Conservation (phyloP, 2,113 vertebrate species). For the Octodon degus region DNA sequence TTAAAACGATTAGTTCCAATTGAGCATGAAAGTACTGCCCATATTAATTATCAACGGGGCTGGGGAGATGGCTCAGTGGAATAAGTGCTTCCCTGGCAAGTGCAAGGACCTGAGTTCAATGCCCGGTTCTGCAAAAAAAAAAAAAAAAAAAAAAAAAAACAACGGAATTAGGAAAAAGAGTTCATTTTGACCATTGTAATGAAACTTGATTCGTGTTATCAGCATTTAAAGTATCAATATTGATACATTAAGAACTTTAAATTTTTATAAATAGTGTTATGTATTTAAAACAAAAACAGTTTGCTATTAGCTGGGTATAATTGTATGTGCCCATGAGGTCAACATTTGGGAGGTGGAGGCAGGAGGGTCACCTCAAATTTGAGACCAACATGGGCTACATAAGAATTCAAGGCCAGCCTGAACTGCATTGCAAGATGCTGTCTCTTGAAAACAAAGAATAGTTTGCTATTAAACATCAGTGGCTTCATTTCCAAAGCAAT, state of each 20-base stretch:
- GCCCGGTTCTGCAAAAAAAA: too few species aligned
- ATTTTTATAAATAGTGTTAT: neutral
- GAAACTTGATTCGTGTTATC: constrained; percentile 34
- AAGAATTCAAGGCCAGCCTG: neutral
- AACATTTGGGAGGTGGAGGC: neutral
- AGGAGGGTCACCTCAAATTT: neutral
- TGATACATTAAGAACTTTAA: constrained; percentile 12
- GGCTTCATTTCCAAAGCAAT: constrained; percentile 50
- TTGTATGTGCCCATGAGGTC: neutral
- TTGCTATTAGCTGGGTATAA: neutral
- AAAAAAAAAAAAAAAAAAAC: too few species aligned
- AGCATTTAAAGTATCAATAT: neutral
- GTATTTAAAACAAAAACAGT: neutral
- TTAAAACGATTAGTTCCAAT: neutral
- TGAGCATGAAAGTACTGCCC: neutral
- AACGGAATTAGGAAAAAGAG: neutral
- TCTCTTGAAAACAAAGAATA: neutral
- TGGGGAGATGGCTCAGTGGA: too few species aligned
- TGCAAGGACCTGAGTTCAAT: too few species aligned
- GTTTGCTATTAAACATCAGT: neutral
- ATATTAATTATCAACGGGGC: neutral
- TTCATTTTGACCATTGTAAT: neutral
- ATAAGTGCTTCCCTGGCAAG: too few species aligned
- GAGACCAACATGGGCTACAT: neutral
- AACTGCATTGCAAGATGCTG: neutral